Percentiles rank a stretch among this genome's conserved stretches.
phyloP scores from a whole-genome alignment of 2,113 vertebrate species.

The Chaetura pelagica region DNA sequence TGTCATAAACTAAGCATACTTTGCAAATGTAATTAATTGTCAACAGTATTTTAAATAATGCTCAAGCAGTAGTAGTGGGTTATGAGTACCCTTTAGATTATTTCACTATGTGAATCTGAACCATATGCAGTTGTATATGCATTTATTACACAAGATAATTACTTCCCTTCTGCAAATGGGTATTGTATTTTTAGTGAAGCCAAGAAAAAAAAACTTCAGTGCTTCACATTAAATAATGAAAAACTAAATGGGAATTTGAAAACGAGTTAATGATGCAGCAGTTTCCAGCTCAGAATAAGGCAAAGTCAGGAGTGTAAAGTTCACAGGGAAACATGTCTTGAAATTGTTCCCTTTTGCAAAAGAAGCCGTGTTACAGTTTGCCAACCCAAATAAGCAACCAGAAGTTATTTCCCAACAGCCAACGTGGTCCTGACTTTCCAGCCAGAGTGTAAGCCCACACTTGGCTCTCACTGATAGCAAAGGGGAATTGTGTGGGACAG shows the following conservation, averaged over 20 bases:
- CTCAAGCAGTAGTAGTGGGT: not conserved
- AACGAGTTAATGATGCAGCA: not conserved
- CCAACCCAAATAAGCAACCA: not conserved
- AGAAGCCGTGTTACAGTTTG: not conserved
- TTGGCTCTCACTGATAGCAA: accelerated
- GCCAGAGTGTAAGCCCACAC: not conserved
- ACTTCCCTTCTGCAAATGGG: not conserved
- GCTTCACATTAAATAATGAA: not conserved
- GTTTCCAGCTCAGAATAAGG: not conserved
- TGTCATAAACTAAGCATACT: not conserved
- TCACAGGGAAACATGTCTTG: not conserved
- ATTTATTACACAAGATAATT: not conserved
- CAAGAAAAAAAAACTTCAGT: accelerated
- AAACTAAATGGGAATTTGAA: not conserved
- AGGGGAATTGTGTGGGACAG: accelerated
- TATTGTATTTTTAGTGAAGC: not conserved
- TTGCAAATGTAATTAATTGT: not conserved
- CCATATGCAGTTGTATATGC: not conserved
- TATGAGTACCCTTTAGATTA: not conserved
- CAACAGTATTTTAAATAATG: not conserved
- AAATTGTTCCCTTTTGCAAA: not conserved
- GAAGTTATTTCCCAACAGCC: not conserved
- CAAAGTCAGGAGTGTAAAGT: not conserved
- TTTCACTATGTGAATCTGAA: not conserved
- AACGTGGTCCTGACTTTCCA: not conserved